Evolutionary conservation across 2,888 invertebrate species (phyloP), one percentile per base, ranked within the genome.

Genomic region (Oxyscelio sp.): DNA sequence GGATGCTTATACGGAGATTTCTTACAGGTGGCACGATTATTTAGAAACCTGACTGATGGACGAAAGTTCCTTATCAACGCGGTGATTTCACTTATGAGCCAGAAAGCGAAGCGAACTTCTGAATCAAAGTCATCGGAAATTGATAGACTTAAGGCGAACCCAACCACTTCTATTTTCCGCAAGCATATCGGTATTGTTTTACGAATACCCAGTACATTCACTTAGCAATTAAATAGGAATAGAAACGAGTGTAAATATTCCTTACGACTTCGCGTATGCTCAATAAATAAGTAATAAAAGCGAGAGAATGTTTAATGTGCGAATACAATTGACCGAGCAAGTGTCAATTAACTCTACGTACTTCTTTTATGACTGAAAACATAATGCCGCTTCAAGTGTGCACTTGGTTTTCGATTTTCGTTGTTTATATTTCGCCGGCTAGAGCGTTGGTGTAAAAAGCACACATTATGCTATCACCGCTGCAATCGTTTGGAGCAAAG

Each of bases 21-120:
- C 65, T 82, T 71, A 75, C 75, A 75, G 75, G 75, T 65, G 63
- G 50, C 43, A 50, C 22, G 70, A 63, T 74, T 61, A 74, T 66
- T 75, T 68, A 50, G 54, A 48, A 50, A 56, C 22, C 43, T 75
- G 70, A 82, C 59, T 71, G 75, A 77, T 77, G 71, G 48, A 43
- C 27, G 22, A 31, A 50, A 59, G 56, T 71, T 52, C 34, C 24
- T 65, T 59, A 77, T 58, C 54, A 48, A 19, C 38, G 22, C 19
- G 38, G 31, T 17, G 77, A 77, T 71, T 82, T 82, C 71, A 71
- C 65, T 82, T 66, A 71, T 38, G 54, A 66, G 52, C 21, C 58
- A 17, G 45, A 24, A 43, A 52, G 24, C 15, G 34, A 38, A 24
- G 22, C 56, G 48, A 5, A 63, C 61, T 65, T 70, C 56, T 34